Base-by-base conservation (phyloP, 2,797 vertebrate genomes). In the Epinephelus awoara region DNA sequence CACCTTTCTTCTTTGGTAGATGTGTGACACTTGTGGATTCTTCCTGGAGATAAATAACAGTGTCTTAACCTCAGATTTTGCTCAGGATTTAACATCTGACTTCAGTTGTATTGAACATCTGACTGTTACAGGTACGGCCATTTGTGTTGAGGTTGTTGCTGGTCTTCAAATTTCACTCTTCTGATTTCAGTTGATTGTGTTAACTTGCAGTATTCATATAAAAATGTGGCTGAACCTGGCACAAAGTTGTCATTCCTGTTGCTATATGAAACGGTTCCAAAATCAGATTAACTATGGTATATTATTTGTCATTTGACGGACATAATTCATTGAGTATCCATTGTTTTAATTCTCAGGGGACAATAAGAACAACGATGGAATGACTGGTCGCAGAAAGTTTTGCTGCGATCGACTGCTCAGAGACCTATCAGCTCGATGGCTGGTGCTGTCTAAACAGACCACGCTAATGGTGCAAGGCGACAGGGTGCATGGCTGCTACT, bases 11-110 rank as follows among this genome's bases (percentile, higher is more conserved):
- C 46, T 77, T n/a, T 80, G 67, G 11, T 64, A 96, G 96, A 92
- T 93, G 67, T 92, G 93, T 91, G 94, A 94, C n/a, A 70, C 11
- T 4, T 90, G 82, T 83, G 93, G 89, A 58, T 80, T 93, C 23
- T 93, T 91, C 67, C 21, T 51, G 27, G 93, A 93, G 44, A 67
- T 65, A 46, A 85, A 64, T 56, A 76, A 21, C 46, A 29, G 19
- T 54, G 49, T 49, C 19, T 27, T 50, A 14, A 55, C 44, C 44
- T 77, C 67, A 63, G 76, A 25, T 42, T 40, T 19, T 25, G 6
- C 52, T 52, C 54, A 80, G 55, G 79, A 88, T 25, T 58, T 57
- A 23, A 27, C 38, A 1, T 13, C 79, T 66, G 80, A 78, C 54
- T 15, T 65, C 57, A 75, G 23, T 9, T 72, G 21, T 34, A 17